Percentiles rank a stretch among this genome's conserved stretches.
Evolutionary conservation across 2,113 vertebrate species (phyloP).

Genomic region (Peromyscus polionotus): DNA sequence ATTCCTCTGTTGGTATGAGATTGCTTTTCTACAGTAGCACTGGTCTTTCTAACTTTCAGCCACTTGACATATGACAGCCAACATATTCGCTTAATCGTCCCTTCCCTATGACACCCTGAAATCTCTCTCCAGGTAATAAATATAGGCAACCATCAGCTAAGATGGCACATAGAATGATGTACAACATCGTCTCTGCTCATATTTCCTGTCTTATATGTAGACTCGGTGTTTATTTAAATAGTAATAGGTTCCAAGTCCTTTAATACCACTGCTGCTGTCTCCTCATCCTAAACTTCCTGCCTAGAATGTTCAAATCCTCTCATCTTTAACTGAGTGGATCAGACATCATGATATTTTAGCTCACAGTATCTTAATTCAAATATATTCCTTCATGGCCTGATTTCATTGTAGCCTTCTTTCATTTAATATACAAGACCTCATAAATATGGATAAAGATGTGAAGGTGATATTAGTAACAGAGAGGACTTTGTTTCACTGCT

Average conservation of each 20-base stretch:
- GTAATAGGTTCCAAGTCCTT: neutral
- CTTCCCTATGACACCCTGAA: neutral
- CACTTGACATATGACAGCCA: neutral
- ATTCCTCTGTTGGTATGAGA: neutral
- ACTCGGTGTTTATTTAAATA: neutral
- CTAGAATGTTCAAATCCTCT: neutral
- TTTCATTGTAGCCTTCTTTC: neutral
- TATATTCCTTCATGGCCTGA: neutral
- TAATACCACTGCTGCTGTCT: accelerated
- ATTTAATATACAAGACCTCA: neutral
- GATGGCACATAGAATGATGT: too few species aligned
- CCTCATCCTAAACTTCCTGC: neutral
- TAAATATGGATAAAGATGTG: neutral
- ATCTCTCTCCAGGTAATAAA: neutral
- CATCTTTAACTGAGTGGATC: neutral
- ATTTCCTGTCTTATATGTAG: neutral
- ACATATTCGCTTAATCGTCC: neutral
- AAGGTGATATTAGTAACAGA: neutral
- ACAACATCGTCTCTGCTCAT: neutral
- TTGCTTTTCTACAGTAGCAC: neutral
- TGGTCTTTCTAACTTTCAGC: neutral
- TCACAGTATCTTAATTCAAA: neutral
- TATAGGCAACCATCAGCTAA: too few species aligned
- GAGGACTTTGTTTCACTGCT: neutral
- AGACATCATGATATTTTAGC: neutral